Conservation (phyloP, 2,797 vertebrate species). For the Tinamus major region DNA sequence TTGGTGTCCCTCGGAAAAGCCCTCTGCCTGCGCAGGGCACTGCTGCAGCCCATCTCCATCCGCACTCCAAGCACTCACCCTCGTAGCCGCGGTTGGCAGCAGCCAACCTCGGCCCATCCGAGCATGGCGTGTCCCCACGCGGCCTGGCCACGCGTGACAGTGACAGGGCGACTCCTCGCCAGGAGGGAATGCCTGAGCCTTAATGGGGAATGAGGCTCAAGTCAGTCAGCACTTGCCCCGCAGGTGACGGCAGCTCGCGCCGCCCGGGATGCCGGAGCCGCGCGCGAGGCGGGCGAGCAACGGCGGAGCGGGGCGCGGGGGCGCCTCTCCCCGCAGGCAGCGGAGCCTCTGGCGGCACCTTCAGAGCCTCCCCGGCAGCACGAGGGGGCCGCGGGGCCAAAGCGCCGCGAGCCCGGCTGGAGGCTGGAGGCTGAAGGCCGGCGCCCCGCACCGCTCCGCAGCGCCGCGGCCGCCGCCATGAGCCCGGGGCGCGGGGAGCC, state of each 20-base stretch:
- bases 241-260: not conserved
- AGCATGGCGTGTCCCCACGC: accelerated
- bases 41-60: accelerated
- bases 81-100: not conserved
- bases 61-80: not conserved
- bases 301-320: too few species aligned
- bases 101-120: accelerated
- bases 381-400: accelerated
- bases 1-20: not conserved
- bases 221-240: not conserved
- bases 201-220: not conserved
- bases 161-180: not conserved
- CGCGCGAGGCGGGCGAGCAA: not conserved
- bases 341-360: accelerated
- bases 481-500: too few species aligned
- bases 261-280: not conserved
- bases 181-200: not conserved
- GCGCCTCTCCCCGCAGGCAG: not conserved
- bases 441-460: accelerated
- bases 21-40: accelerated
- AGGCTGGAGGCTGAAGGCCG: accelerated
- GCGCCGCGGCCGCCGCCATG: too few species aligned
- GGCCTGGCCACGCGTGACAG: accelerated
- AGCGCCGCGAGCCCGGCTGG: accelerated
- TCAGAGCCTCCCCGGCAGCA: not conserved